Conservation (phyloP, 2,113 vertebrate genomes). For the Ictalurus furcatus region DNA sequence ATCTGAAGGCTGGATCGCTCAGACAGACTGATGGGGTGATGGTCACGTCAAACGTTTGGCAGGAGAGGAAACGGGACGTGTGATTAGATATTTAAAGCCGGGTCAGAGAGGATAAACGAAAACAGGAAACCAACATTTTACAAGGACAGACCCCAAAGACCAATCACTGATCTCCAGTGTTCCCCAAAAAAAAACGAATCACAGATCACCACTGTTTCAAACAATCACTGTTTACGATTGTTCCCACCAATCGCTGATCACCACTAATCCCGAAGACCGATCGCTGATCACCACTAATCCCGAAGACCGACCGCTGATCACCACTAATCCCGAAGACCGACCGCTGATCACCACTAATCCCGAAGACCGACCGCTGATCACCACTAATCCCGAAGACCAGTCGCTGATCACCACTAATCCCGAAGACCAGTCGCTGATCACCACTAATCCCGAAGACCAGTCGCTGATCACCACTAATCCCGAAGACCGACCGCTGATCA, state of each 20-base stretch:
- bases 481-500: not conserved
- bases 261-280: too few relatives aligned
- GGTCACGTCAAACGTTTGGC: constrained; percentile 36
- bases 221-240: not conserved
- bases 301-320: too few relatives aligned
- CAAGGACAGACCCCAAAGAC: not conserved
- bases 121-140: not conserved
- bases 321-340: not conserved
- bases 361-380: not conserved
- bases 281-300: not conserved
- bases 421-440: not conserved
- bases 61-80: not conserved
- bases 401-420: not conserved
- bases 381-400: not conserved
- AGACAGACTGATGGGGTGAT: constrained; percentile 30
- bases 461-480: not conserved
- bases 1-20: constrained; percentile 16
- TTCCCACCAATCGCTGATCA: not conserved
- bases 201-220: not conserved
- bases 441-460: not conserved
- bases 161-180: not conserved
- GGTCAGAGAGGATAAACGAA: constrained; percentile 26
- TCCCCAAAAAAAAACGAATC: too few relatives aligned
- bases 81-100: constrained; percentile 37
- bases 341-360: not conserved